Percentiles rank a stretch among this genome's conserved stretches.
phyloP scores from a whole-genome alignment of 2,888 invertebrate species.

The Drosophila phalerata region DNA sequence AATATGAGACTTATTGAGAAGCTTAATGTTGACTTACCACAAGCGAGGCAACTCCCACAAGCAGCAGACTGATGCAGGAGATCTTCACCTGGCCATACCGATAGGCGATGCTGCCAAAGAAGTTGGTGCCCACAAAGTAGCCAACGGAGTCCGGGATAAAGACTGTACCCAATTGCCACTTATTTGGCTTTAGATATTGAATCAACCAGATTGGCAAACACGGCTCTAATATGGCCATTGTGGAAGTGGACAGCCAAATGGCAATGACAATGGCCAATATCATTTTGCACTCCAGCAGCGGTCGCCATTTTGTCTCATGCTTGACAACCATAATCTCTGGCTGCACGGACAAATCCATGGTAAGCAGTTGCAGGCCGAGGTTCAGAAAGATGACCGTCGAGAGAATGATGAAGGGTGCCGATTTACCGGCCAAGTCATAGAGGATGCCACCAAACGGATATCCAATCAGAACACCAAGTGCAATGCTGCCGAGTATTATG shows the following conservation, averaged over 20 bases:
- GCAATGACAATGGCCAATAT: slow-evolving; percentile 89
- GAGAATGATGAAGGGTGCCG: slow-evolving; percentile 90
- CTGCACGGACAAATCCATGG: slow-evolving; percentile 83
- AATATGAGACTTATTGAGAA: background rate
- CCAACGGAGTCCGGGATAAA: slow-evolving; percentile 95
- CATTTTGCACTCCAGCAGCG: slow-evolving; percentile 88
- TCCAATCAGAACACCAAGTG: slow-evolving; percentile 92
- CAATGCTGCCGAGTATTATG: slow-evolving; percentile 92
- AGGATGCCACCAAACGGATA: slow-evolving; percentile 93
- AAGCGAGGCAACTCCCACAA: slow-evolving; percentile 89
- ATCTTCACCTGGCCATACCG: slow-evolving; percentile 89
- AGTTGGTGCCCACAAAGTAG: slow-evolving; percentile 93
- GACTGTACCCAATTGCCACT: slow-evolving; percentile 92
- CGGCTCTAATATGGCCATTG: slow-evolving; percentile 93
- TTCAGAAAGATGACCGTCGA: slow-evolving; percentile 87
- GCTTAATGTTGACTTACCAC: slow-evolving; percentile 86
- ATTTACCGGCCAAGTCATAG: slow-evolving; percentile 91
- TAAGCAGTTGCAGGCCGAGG: slow-evolving; percentile 85
- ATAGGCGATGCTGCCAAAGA: slow-evolving; percentile 89
- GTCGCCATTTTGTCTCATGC: slow-evolving; percentile 86
- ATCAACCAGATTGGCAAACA: slow-evolving; percentile 94
- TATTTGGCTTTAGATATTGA: slow-evolving; percentile 84
- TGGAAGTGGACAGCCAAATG: slow-evolving; percentile 92
- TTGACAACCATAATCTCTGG: slow-evolving; percentile 78
- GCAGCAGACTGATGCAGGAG: slow-evolving; percentile 88